Percentiles rank a stretch among this genome's conserved stretches.
phyloP scores from a whole-genome alignment of 2,113 vertebrate genomes.

The Pygoscelis adeliae region DNA sequence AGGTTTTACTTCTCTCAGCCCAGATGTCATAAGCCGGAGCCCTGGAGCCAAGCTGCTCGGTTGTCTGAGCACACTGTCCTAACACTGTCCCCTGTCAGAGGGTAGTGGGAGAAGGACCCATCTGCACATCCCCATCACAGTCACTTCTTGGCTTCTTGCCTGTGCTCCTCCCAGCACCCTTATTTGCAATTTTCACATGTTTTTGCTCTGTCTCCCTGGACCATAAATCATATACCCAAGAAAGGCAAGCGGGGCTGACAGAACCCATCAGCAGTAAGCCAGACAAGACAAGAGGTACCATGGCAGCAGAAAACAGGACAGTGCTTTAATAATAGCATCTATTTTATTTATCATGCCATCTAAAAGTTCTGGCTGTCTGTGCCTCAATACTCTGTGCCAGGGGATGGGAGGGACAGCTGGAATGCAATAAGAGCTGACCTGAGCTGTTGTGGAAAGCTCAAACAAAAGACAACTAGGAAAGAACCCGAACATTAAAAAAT shows the following conservation, averaged over 20 bases:
- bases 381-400: neutral
- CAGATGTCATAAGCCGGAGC: rapidly evolving
- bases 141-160: neutral
- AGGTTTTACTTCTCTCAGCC: neutral
- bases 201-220: neutral
- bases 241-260: constrained; percentile 37
- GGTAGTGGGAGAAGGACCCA: neutral
- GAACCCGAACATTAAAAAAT: neutral
- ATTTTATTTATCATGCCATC: constrained; percentile 41
- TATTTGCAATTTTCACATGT: constrained; percentile 21
- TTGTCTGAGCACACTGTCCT: neutral
- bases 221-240: constrained; percentile 14
- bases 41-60: neutral
- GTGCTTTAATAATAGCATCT: constrained; percentile 33
- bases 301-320: constrained; percentile 36
- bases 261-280: constrained; percentile 56
- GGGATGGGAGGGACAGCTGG: neutral
- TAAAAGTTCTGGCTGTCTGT: neutral
- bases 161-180: neutral
- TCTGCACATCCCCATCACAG: neutral
- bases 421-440: constrained; percentile 29
- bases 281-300: neutral
- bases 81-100: neutral
- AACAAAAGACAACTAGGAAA: neutral
- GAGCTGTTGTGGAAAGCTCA: neutral